Conservation (phyloP, 2,888 invertebrate genomes). For the Syritta pipiens region DNA sequence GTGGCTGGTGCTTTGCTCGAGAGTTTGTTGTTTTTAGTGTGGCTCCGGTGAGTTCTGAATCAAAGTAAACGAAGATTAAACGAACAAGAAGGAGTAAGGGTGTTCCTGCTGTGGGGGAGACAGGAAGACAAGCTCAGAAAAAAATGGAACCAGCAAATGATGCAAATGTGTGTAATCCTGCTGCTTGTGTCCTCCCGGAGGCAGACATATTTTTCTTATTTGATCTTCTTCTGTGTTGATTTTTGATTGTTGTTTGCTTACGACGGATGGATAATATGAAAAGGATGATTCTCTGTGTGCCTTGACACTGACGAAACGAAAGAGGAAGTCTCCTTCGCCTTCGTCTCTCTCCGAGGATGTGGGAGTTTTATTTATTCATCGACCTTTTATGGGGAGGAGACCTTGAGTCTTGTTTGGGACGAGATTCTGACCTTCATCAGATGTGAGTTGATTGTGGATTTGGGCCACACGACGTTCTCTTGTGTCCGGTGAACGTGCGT, state of each 20-base stretch:
- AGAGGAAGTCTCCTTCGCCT: conserved; percentile 2
- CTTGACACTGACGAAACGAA: conserved; percentile 22
- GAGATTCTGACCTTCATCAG: background rate
- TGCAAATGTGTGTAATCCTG: background rate
- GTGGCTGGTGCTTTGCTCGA: background rate
- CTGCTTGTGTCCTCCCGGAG: conserved; percentile 13
- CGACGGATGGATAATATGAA: conserved; percentile 5
- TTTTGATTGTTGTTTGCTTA: conserved; percentile 37
- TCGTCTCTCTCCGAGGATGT: no score
- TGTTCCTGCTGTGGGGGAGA: no score
- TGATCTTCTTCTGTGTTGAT: conserved; percentile 35
- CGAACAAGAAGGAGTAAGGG: no score
- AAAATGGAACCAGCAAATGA: no score
- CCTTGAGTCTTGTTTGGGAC: background rate
- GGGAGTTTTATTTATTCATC: conserved; percentile 20
- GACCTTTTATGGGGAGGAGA: background rate
- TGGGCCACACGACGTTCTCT: background rate
- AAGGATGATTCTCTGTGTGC: no score
- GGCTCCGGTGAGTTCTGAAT: background rate
- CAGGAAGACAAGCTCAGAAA: no score
- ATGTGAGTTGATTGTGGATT: background rate
- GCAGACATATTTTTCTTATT: conserved; percentile 24
- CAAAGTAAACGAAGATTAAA: background rate
- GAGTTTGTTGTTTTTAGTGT: conserved; percentile 9
- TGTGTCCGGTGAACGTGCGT: background rate